A percentile compares a stretch with the other conserved stretches of the same genome.
Conservation (phyloP, 2,797 vertebrate genomes). For the Hydrophis major region DNA sequence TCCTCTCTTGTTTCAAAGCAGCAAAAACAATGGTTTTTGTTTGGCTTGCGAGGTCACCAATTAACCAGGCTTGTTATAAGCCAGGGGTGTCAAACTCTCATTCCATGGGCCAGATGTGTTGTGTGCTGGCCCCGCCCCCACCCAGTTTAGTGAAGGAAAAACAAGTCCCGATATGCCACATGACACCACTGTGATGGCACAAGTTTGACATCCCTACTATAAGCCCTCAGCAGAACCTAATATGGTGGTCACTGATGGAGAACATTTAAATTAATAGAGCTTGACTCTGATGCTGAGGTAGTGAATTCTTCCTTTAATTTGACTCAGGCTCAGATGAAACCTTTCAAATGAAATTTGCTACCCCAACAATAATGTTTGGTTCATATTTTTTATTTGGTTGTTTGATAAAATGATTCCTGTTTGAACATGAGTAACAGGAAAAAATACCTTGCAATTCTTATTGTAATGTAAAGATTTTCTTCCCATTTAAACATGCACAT, state of each 20-base stretch:
- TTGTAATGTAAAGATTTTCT: background rate
- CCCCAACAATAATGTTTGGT: background rate
- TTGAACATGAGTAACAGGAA: background rate
- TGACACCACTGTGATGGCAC: too few species aligned
- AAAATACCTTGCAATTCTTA: background rate
- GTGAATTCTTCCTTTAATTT: background rate
- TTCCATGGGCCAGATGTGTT: too few species aligned
- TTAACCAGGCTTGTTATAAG: background rate
- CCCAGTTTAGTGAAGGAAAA: too few species aligned
- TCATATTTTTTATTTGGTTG: background rate
- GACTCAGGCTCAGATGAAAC: background rate
- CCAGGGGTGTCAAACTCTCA: too few species aligned
- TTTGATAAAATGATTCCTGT: background rate
- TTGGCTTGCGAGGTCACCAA: background rate
- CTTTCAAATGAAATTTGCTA: background rate
- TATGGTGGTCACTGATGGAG: background rate
- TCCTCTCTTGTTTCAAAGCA: background rate
- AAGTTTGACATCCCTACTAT: too few species aligned
- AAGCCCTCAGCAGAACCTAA: background rate
- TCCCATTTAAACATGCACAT: background rate
- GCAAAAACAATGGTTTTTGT: background rate
- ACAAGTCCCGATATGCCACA: too few species aligned
- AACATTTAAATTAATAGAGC: background rate
- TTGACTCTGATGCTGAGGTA: background rate
- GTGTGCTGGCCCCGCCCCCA: too few species aligned